phyloP scores from a whole-genome alignment of 2,888 invertebrate species.

The Ophion slaviceki region DNA sequence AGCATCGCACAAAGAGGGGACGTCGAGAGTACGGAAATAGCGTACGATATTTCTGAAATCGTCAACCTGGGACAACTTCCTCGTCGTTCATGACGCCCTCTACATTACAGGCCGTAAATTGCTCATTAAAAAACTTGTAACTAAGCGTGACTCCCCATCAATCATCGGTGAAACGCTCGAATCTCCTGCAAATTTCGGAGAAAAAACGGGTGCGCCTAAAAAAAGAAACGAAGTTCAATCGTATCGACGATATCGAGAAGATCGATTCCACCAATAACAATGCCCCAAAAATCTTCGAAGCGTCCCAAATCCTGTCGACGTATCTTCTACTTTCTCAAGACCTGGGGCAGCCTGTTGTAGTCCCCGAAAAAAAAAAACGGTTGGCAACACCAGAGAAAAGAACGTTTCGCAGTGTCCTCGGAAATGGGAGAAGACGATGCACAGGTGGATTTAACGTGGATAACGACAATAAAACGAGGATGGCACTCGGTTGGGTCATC shows the following conservation, averaged over 20 bases:
- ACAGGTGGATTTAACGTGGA: conserved; percentile 53
- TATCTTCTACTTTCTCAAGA: not conserved
- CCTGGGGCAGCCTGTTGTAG: not conserved
- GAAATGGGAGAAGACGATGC: conserved; percentile 2
- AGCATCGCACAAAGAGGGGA: no score
- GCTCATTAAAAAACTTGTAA: no score
- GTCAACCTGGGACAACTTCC: no score
- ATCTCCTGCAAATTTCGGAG: not conserved
- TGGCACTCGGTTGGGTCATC: conserved; percentile 29
- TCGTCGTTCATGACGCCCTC: no score
- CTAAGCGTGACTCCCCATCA: no score
- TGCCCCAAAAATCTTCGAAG: not conserved
- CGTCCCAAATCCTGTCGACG: not conserved
- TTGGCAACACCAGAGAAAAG: not conserved
- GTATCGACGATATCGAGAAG: not conserved
- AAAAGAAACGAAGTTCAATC: not conserved
- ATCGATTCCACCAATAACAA: not conserved
- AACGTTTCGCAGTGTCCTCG: not conserved
- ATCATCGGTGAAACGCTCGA: no score
- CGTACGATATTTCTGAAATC: no score
- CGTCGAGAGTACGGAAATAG: no score
- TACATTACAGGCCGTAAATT: no score
- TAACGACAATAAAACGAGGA: conserved; percentile 56
- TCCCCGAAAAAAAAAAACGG: conserved; percentile 17
- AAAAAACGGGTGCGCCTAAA: not conserved